Conservation (phyloP, 1,140 invertebrate species). For the Polypedilum pembai region DNA sequence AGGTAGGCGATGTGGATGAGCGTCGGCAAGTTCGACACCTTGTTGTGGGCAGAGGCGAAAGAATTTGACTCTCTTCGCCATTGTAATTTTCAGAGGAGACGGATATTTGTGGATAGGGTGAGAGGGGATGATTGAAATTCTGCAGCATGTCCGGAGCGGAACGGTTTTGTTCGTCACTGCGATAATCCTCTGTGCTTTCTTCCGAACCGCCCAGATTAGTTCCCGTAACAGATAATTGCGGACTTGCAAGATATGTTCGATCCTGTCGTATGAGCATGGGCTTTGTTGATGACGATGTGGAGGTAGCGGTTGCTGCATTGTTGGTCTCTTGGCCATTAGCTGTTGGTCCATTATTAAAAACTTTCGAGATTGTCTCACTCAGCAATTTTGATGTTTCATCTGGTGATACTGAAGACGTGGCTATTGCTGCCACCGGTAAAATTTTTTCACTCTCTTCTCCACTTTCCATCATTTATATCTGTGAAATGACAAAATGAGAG, state of each 20-base stretch:
- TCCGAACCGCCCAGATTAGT: conserved; percentile 58
- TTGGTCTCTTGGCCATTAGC: background rate
- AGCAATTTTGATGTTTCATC: background rate
- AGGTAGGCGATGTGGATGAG: background rate
- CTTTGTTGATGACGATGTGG: conserved; percentile 45
- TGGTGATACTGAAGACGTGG: background rate
- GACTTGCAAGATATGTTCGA: conserved; percentile 63
- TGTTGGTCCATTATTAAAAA: background rate
- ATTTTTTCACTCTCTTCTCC: background rate
- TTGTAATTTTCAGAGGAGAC: background rate
- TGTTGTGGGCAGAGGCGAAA: background rate
- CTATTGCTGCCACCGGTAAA: background rate
- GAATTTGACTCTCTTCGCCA: background rate
- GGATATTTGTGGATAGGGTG: conserved; percentile 1
- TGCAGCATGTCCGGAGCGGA: background rate
- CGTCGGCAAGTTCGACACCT: conserved; percentile 18
- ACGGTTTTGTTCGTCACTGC: background rate
- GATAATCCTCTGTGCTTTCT: conserved; percentile 43
- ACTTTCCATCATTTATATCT: background rate
- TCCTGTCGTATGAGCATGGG: conserved; percentile 76
- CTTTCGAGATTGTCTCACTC: background rate
- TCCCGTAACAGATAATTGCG: conserved; percentile 56
- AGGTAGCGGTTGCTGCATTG: background rate
- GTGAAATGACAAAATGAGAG: too few species aligned
- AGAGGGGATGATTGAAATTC: background rate